A percentile compares a stretch with the other conserved stretches of the same genome.
These are phyloP conservation scores for Bombus turneri DNA, from an alignment of 1,140 invertebrate species.

Conservation along the genomic window DNA sequence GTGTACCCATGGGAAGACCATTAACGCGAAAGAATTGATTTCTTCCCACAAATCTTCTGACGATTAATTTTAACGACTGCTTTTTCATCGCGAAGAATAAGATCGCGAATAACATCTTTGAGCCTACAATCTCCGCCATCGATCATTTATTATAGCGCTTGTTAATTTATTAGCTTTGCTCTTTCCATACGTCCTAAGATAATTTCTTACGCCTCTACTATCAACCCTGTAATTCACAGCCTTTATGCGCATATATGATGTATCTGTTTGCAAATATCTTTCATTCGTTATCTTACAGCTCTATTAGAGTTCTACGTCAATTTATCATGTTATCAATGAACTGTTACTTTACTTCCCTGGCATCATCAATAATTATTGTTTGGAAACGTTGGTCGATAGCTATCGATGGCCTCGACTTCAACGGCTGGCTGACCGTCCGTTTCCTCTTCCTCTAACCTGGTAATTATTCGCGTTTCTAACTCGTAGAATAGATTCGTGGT, in stretches of 20 bases:
- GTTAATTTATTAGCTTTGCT: not conserved
- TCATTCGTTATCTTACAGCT: not conserved
- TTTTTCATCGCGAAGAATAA: no score
- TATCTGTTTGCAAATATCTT: no score
- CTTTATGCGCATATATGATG: not conserved
- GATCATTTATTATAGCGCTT: not conserved
- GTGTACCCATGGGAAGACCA: not conserved
- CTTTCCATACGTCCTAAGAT: not conserved
- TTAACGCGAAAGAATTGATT: not conserved
- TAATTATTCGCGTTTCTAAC: slow-evolving; percentile 37
- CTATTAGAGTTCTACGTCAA: not conserved
- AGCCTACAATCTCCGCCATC: not conserved
- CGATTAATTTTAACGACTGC: not conserved
- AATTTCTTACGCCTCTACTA: not conserved
- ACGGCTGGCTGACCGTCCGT: slow-evolving; percentile 35
- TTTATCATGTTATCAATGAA: not conserved
- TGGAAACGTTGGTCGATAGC: not conserved
- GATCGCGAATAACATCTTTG: no score
- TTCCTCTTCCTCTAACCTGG: slow-evolving; percentile 29
- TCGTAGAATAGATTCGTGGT: slow-evolving; percentile 11
- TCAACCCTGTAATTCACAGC: not conserved
- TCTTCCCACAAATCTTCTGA: not conserved
- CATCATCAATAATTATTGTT: not conserved
- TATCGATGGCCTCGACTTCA: slow-evolving; percentile 32
- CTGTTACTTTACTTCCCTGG: not conserved